phyloP scores from a whole-genome alignment of 2,113 vertebrate species.

The Melospiza melodia region DNA sequence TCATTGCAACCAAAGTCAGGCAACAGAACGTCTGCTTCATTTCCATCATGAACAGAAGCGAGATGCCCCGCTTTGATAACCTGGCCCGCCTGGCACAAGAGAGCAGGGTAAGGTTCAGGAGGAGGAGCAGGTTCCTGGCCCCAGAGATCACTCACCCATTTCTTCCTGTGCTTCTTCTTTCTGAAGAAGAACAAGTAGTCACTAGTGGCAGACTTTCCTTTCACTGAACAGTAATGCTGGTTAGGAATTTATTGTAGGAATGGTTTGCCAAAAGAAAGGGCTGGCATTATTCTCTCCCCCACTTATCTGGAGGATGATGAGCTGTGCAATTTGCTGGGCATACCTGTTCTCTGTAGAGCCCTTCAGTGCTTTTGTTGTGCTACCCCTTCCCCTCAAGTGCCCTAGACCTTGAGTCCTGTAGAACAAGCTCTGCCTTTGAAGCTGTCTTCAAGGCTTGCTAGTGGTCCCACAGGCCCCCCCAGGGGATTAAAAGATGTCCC shows the following conservation, averaged over 20 bases:
- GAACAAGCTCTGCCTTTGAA: neutral
- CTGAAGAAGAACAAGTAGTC: fast-evolving
- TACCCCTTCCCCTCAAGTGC: neutral
- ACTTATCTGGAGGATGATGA: too few species aligned
- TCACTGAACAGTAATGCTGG: neutral
- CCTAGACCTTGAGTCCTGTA: neutral
- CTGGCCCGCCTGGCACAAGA: neutral
- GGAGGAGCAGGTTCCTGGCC: neutral
- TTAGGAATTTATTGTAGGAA: neutral
- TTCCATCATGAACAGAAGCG: neutral
- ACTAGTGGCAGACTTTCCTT: too few species aligned
- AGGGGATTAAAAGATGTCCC: neutral
- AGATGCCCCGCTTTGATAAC: neutral
- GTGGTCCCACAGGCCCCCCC: neutral
- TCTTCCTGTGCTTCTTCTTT: neutral
- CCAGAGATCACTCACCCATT: fast-evolving
- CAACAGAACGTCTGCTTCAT: neutral
- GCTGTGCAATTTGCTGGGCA: neutral
- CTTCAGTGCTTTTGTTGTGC: neutral
- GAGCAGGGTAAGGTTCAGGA: neutral
- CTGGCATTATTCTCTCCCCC: neutral
- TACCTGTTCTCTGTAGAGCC: fast-evolving
- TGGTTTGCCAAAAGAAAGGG: too few species aligned
- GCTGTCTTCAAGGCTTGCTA: neutral
- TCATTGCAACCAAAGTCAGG: neutral